These are phyloP conservation scores for Rhopilema esculentum DNA, from an alignment of 30 jellyfish, hydroid and myxozoan genomes.

Conservation along the genomic window DNA sequence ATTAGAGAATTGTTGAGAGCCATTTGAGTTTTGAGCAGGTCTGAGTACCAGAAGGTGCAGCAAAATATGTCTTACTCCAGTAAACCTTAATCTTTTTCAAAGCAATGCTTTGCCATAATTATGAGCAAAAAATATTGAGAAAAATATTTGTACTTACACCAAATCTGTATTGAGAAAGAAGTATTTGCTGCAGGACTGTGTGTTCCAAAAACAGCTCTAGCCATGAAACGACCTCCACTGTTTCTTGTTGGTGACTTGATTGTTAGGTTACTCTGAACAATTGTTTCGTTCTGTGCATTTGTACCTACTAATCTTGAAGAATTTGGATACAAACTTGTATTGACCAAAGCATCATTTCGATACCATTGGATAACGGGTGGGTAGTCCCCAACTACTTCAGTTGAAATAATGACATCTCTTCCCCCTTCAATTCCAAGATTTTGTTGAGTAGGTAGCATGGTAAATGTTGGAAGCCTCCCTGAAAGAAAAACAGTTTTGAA, in stretches of 20 bases:
- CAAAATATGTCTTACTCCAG: too few relatives aligned
- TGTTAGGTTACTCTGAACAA: constrained; percentile 53
- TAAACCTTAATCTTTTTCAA: too few relatives aligned
- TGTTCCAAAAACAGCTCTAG: constrained; percentile 56
- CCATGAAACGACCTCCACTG: constrained; percentile 32
- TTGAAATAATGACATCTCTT: constrained; percentile 10
- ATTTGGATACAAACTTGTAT: neutral
- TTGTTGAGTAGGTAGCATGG: constrained; percentile 1
- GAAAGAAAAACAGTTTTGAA: neutral
- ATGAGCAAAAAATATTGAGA: too few relatives aligned
- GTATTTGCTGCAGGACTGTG: constrained; percentile 55
- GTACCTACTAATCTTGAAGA: neutral
- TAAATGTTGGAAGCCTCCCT: constrained; percentile 53
- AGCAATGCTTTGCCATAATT: too few relatives aligned
- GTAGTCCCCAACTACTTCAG: constrained; percentile 41
- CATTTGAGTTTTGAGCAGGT: too few relatives aligned
- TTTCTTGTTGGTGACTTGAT: constrained; percentile 49
- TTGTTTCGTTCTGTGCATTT: constrained; percentile 1
- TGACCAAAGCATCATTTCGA: constrained; percentile 33
- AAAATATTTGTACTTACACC: constrained; percentile 52
- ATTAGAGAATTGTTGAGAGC: too few relatives aligned
- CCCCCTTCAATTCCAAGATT: constrained; percentile 35
- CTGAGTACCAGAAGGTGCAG: too few relatives aligned
- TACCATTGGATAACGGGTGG: constrained; percentile 32
- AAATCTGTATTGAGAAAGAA: constrained; percentile 6